Evolutionary conservation across 2,797 vertebrate genomes (phyloP).

Genomic region (Lepus oiostolus): DNA sequence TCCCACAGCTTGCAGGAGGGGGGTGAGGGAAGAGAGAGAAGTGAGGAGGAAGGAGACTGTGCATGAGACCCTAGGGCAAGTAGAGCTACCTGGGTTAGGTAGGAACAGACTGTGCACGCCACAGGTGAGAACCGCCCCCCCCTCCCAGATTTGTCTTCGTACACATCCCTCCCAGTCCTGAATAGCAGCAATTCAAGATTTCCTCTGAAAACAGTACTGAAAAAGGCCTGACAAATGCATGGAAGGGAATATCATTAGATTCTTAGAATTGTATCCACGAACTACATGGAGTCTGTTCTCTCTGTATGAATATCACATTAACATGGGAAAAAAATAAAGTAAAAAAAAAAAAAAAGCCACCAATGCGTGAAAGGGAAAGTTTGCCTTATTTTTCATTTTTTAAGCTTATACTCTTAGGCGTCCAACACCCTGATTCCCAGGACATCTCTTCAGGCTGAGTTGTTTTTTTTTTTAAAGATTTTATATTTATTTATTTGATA

Average conservation of each 20-base stretch:
- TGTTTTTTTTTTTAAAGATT: neutral
- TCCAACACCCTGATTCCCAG: neutral
- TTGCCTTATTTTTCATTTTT: slow-evolving; percentile 5
- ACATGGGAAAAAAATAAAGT: no score
- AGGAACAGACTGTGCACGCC: neutral
- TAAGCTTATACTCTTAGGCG: neutral
- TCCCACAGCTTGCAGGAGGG: neutral
- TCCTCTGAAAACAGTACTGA: neutral
- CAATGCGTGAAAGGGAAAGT: neutral
- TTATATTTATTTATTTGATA: no score
- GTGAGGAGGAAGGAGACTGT: neutral
- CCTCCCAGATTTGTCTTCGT: neutral
- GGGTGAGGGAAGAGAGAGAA: neutral
- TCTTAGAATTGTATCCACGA: no score
- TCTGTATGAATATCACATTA: no score
- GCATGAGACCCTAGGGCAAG: neutral
- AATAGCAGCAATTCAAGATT: neutral
- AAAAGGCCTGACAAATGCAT: slow-evolving; percentile 19
- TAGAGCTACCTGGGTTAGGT: neutral
- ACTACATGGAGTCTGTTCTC: no score
- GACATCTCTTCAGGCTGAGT: slow-evolving; percentile 27
- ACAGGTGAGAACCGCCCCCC: neutral
- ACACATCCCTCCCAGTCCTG: neutral
- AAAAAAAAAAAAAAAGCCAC: neutral
- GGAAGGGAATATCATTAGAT: neutral